These are phyloP conservation scores for Endomychus coccineus DNA, from an alignment of 2,888 invertebrate species.

Conservation along the genomic window DNA sequence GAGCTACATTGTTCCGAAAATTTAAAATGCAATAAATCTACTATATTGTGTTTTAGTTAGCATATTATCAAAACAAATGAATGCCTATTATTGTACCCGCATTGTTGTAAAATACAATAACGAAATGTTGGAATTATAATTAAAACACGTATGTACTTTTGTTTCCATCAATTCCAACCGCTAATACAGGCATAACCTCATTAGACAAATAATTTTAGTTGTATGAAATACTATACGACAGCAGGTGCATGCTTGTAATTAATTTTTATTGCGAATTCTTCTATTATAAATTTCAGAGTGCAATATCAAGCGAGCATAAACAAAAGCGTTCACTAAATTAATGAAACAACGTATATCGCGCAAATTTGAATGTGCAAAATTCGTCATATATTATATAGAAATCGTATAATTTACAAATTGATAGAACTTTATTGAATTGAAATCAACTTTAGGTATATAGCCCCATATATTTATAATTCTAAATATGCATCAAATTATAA, in stretches of 20 bases:
- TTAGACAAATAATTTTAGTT: conserved; percentile 18
- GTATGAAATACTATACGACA: conserved; percentile 15
- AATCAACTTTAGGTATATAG: too few relatives aligned
- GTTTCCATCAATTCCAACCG: conserved; percentile 20
- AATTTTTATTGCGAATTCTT: conserved; percentile 20
- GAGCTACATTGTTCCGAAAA: neutral
- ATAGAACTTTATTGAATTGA: too few relatives aligned
- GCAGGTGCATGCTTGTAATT: conserved; percentile 21
- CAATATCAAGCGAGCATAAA: too few relatives aligned
- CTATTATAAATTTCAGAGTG: too few relatives aligned
- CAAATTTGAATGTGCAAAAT: too few relatives aligned
- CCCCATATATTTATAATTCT: too few relatives aligned
- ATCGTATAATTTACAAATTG: too few relatives aligned
- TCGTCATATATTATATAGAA: too few relatives aligned
- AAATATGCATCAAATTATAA: too few relatives aligned
- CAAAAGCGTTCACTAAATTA: too few relatives aligned
- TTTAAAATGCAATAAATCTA: conserved; percentile 18
- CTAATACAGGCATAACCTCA: conserved; percentile 20
- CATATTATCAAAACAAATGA: conserved; percentile 25
- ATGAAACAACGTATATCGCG: too few relatives aligned
- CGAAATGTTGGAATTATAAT: conserved; percentile 25
- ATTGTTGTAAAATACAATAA: conserved; percentile 21
- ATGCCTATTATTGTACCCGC: conserved; percentile 20
- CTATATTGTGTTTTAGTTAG: conserved; percentile 14
- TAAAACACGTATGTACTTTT: conserved; percentile 21